phyloP scores from a whole-genome alignment of 2,113 vertebrate species.

The Nerophis lumbriciformis region DNA sequence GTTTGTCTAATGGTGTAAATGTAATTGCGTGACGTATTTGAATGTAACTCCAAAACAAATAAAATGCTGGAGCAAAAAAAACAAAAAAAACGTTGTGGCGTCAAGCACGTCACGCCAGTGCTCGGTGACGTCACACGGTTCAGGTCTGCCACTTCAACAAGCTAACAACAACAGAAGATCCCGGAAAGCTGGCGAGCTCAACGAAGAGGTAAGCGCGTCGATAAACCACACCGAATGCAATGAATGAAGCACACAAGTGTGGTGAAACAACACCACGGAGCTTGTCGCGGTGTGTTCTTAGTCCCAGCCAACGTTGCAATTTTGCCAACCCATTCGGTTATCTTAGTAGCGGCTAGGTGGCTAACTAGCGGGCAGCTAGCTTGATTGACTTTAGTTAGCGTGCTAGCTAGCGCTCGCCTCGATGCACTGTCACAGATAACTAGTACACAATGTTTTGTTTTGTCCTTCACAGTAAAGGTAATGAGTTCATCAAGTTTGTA shows the following conservation, averaged over 20 bases:
- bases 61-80: no score
- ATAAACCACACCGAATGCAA: not conserved
- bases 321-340: slow-evolving; percentile 33
- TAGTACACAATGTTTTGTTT: not conserved
- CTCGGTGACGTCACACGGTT: not conserved
- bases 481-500: not conserved
- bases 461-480: not conserved
- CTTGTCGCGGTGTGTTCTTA: not conserved
- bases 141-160: slow-evolving; percentile 14
- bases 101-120: not conserved
- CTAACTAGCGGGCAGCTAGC: slow-evolving; percentile 24
- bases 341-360: slow-evolving; percentile 23
- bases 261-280: not conserved
- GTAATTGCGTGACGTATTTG: no score
- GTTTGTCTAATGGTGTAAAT: no score
- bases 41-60: no score
- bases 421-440: not conserved
- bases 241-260: rapidly evolving
- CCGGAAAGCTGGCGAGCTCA: slow-evolving; percentile 27
- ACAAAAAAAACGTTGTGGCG: not conserved
- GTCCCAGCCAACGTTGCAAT: not conserved
- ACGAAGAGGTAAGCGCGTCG: slow-evolving; percentile 44
- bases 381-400: slow-evolving; percentile 4
- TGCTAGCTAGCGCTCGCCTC: not conserved
- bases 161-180: slow-evolving; percentile 62